phyloP scores from a whole-genome alignment of 2,888 invertebrate species.

The Adelognathus sp. region DNA sequence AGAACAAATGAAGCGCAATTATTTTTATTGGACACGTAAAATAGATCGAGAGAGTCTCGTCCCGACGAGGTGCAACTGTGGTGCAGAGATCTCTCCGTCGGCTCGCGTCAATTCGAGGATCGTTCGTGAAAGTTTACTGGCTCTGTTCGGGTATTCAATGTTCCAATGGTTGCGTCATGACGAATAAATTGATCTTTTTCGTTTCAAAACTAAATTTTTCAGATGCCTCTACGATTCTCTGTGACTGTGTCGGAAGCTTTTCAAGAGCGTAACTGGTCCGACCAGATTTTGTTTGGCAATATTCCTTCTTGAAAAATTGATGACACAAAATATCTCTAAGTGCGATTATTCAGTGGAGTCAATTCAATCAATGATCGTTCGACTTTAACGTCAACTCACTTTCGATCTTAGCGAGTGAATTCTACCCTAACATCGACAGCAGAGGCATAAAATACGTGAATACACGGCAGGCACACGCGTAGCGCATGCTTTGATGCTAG shows the following conservation, averaged over 20 bases:
- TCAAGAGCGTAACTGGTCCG: background rate
- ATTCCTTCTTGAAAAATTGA: too few relatives aligned
- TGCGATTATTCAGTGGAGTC: too few relatives aligned
- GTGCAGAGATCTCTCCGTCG: slow-evolving; percentile 27
- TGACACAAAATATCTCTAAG: too few relatives aligned
- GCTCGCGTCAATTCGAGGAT: background rate
- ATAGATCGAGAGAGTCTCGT: slow-evolving; percentile 5
- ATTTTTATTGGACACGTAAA: background rate
- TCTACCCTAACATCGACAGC: too few relatives aligned
- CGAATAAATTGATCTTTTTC: background rate
- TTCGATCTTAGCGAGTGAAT: too few relatives aligned
- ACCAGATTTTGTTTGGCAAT: background rate
- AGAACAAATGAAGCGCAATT: background rate
- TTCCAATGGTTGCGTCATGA: background rate
- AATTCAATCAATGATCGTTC: too few relatives aligned
- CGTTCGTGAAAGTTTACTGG: slow-evolving; percentile 22
- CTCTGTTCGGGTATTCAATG: background rate
- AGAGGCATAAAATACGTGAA: too few relatives aligned
- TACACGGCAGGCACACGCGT: too few relatives aligned
- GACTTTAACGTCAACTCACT: too few relatives aligned
- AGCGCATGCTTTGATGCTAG: too few relatives aligned
- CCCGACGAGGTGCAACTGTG: slow-evolving; percentile 31
- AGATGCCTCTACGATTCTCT: background rate
- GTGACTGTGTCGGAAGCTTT: background rate
- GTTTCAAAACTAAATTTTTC: background rate